Evolutionary conservation across 2,797 vertebrate species (phyloP).

Genomic region (Gouania willdenowi): DNA sequence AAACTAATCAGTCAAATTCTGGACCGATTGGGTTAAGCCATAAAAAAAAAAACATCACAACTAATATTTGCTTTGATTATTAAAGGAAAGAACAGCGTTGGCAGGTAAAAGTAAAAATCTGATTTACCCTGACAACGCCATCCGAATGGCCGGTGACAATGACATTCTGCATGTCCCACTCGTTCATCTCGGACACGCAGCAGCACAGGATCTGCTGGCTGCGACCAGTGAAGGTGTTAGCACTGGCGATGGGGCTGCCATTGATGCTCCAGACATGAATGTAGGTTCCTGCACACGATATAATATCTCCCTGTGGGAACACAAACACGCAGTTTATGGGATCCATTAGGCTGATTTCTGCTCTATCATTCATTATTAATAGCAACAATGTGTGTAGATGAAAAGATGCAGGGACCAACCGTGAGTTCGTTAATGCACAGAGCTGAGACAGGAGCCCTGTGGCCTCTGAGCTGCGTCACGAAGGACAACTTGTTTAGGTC

Average conservation of each 20-base stretch:
- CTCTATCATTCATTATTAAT: too few relatives aligned
- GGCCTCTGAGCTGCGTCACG: constrained; percentile 92
- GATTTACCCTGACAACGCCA: constrained; percentile 93
- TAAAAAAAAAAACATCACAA: too few relatives aligned
- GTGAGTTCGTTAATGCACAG: constrained; percentile 97
- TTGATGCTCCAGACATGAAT: constrained; percentile 99
- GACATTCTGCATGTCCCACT: constrained; percentile 98
- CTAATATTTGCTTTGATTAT: too few relatives aligned
- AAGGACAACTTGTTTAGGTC: constrained; percentile 96
- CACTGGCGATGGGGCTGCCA: constrained; percentile 91
- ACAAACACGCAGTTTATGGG: neutral
- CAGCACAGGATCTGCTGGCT: constrained; percentile 96
- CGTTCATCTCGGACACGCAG: constrained; percentile 97
- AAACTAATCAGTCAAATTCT: too few relatives aligned
- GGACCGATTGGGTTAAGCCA: too few relatives aligned
- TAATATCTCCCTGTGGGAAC: constrained; percentile 86
- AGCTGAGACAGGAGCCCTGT: constrained; percentile 91
- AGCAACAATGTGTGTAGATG: too few relatives aligned
- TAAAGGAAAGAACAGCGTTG: too few relatives aligned
- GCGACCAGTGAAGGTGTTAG: constrained; percentile 94
- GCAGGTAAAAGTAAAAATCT: too few relatives aligned
- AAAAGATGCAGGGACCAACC: too few relatives aligned
- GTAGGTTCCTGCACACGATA: constrained; percentile 92
- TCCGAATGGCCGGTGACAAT: constrained; percentile 96
- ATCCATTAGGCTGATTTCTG: too few relatives aligned